Evolutionary conservation across 2,888 invertebrate species (phyloP).

Genomic region (Mycalesis mineus): DNA sequence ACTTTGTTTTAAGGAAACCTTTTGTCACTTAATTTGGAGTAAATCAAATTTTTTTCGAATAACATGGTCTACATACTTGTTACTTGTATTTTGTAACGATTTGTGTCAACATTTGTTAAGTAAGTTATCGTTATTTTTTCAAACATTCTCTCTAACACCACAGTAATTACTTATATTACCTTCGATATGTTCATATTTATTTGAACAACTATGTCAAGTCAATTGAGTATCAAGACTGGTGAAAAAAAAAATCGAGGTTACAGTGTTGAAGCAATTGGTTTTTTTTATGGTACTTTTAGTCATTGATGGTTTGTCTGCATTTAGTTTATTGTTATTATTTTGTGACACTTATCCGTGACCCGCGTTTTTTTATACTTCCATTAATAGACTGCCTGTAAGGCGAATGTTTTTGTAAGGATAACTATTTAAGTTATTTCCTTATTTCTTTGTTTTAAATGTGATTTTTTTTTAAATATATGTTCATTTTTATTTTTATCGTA

Average conservation of each 20-base stretch:
- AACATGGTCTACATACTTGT: too few species aligned
- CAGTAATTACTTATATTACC: neutral
- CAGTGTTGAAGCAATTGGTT: slow-evolving; percentile 8
- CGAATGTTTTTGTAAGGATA: too few species aligned
- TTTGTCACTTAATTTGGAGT: neutral
- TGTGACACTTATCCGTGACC: slow-evolving; percentile 14
- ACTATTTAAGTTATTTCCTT: neutral
- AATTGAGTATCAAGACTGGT: neutral
- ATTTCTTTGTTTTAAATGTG: too few species aligned
- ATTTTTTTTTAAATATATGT: too few species aligned
- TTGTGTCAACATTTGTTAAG: too few species aligned
- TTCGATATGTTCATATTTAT: slow-evolving; percentile 2
- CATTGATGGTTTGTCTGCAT: slow-evolving; percentile 9
- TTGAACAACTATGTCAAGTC: slow-evolving; percentile 12
- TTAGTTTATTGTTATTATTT: slow-evolving; percentile 5
- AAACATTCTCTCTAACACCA: neutral
- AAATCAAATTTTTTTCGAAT: neutral
- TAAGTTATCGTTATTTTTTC: too few species aligned
- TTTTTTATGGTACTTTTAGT: slow-evolving; percentile 6
- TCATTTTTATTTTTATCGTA: too few species aligned
- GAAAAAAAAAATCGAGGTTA: slow-evolving; percentile 10
- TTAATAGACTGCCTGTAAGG: neutral
- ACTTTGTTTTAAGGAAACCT: neutral
- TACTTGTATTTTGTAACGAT: too few species aligned
- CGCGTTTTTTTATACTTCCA: slow-evolving; percentile 32